Percentiles rank a stretch among this genome's conserved stretches.
phyloP scores from a whole-genome alignment of 2,888 invertebrate genomes.

The Bibio marci region DNA sequence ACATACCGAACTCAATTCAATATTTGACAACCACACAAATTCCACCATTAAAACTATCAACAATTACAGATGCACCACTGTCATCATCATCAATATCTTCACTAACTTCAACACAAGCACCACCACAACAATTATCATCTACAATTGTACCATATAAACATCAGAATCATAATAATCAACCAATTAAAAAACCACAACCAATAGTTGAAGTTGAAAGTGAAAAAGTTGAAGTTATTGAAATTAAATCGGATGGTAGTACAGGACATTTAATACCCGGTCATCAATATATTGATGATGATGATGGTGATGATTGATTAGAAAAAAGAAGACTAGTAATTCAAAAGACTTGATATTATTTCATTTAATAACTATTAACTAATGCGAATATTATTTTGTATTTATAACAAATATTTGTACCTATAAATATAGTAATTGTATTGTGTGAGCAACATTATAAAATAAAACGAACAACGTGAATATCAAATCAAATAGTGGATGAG shows the following conservation, averaged over 20 bases:
- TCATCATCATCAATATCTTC: conserved; percentile 10
- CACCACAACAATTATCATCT: background rate
- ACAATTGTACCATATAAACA: background rate
- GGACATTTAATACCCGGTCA: conserved; percentile 22
- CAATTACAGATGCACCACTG: conserved; percentile 24
- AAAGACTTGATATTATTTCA: no score
- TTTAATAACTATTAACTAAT: no score
- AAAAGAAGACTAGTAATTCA: background rate
- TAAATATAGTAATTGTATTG: no score
- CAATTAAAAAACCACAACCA: conserved; percentile 1
- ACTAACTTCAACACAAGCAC: conserved; percentile 6
- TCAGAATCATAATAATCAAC: background rate
- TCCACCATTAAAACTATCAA: conserved; percentile 18
- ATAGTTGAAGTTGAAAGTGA: conserved; percentile 19
- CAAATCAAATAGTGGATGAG: no score
- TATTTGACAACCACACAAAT: conserved; percentile 5
- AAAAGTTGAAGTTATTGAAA: conserved; percentile 30
- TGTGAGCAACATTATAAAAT: no score
- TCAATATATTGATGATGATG: background rate
- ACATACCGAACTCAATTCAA: background rate
- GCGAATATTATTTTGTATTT: no score
- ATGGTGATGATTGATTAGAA: background rate
- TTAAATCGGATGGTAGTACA: conserved; percentile 25
- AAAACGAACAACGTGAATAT: no score
- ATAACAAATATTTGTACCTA: no score